Conservation (phyloP, 2,888 invertebrate genomes). For the Microctonus hyperodae region DNA sequence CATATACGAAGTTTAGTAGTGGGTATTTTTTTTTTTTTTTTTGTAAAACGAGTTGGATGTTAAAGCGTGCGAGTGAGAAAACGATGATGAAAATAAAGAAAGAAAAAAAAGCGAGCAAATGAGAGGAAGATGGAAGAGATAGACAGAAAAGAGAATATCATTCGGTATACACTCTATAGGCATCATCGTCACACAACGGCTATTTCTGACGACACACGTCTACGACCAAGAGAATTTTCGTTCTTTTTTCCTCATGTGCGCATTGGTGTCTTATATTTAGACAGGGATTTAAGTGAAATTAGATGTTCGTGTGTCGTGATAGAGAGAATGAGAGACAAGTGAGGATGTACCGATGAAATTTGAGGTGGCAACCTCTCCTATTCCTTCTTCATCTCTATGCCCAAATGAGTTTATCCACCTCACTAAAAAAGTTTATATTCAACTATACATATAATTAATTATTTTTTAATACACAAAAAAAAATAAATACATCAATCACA, state of each 20-base stretch:
- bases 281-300: constrained; percentile 41
- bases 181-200: constrained; percentile 23
- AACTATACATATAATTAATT: not conserved
- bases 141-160: not conserved
- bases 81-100: not conserved
- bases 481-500: not conserved
- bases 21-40: too few species aligned
- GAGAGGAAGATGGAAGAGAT: constrained; percentile 6
- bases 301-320: constrained; percentile 35
- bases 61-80: not conserved
- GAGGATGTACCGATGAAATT: constrained; percentile 34
- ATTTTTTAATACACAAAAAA: not conserved
- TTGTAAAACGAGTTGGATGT: constrained; percentile 12
- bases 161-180: not conserved
- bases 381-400: constrained; percentile 13
- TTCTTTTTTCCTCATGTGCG: constrained; percentile 39
- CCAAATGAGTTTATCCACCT: not conserved
- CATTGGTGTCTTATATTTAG: constrained; percentile 42
- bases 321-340: constrained; percentile 1
- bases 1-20: constrained; percentile 16
- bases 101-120: not conserved
- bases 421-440: not conserved
- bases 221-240: constrained; percentile 25
- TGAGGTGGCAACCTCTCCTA: constrained; percentile 32
- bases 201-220: constrained; percentile 38